These are phyloP conservation scores for Cariama cristata DNA, from an alignment of 2,113 vertebrate genomes.

Conservation along the genomic window DNA sequence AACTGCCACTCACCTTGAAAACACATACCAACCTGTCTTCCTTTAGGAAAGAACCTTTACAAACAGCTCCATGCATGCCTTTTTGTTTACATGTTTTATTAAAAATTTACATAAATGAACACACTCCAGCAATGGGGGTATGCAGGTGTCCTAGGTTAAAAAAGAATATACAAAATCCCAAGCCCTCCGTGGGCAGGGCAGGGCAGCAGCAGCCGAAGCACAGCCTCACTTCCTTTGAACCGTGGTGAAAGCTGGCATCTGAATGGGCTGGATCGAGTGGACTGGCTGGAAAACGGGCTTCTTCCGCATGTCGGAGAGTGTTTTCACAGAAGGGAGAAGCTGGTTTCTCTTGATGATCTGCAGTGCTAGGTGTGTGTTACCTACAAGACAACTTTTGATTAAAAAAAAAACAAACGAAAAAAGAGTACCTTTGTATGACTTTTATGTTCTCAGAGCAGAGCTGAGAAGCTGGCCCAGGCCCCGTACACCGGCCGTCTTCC, in stretches of 20 bases:
- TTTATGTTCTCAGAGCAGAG: neutral
- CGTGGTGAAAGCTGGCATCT: slow-evolving; percentile 89
- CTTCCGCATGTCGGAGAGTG: slow-evolving; percentile 86
- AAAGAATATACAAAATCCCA: slow-evolving; percentile 59
- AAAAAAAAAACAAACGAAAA: neutral
- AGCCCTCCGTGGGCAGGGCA: neutral
- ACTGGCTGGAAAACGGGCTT: slow-evolving; percentile 83
- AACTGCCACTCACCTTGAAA: neutral
- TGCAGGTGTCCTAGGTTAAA: slow-evolving; percentile 54
- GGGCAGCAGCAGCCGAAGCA: neutral
- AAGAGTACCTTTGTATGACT: neutral
- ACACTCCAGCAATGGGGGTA: slow-evolving; percentile 58
- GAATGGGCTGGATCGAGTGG: slow-evolving; percentile 87
- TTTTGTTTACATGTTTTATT: slow-evolving; percentile 26
- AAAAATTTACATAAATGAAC: slow-evolving; percentile 67
- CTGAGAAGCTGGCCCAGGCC: neutral
- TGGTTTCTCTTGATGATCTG: slow-evolving; percentile 99
- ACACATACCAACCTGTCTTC: neutral
- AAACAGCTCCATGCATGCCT: neutral
- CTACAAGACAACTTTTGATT: slow-evolving; percentile 67
- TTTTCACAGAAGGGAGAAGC: slow-evolving; percentile 87
- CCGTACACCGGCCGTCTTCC: accelerated
- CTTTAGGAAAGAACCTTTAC: neutral
- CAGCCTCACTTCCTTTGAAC: slow-evolving; percentile 91
- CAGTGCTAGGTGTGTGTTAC: slow-evolving; percentile 96